These are phyloP conservation scores for Teleogryllus oceanicus DNA, from an alignment of 2,888 invertebrate genomes.

Conservation along the genomic window DNA sequence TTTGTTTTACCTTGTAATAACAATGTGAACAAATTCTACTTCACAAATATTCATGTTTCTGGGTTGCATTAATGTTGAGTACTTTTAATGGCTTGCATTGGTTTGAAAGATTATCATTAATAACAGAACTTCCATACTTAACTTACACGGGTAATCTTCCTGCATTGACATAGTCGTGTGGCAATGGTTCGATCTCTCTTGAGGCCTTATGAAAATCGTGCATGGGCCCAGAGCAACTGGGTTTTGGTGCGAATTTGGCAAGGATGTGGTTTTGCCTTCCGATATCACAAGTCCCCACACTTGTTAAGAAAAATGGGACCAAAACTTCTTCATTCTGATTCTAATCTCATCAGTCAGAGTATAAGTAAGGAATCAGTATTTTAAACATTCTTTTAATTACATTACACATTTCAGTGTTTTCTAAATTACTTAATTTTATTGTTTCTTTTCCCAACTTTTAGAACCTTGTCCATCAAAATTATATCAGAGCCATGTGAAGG, in stretches of 20 bases:
- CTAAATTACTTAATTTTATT: constrained; percentile 11
- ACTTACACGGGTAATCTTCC: no score
- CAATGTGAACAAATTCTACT: neutral
- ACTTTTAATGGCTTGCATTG: no score
- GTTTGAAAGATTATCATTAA: no score
- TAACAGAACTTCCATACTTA: no score
- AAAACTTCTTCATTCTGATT: constrained; percentile 50
- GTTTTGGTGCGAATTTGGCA: constrained; percentile 79
- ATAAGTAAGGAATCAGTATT: constrained; percentile 43
- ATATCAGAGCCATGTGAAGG: constrained; percentile 62
- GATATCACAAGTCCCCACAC: constrained; percentile 57
- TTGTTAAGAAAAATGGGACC: constrained; percentile 48
- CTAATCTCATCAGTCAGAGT: constrained; percentile 45
- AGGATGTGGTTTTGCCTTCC: constrained; percentile 76
- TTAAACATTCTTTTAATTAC: constrained; percentile 12
- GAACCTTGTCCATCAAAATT: constrained; percentile 67
- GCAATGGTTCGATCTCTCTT: constrained; percentile 66
- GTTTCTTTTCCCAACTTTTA: constrained; percentile 43
- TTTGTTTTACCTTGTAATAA: no score
- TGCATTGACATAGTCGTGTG: constrained; percentile 51
- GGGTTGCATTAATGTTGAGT: no score
- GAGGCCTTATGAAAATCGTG: constrained; percentile 75
- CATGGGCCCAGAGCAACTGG: constrained; percentile 84
- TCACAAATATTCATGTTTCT: neutral
- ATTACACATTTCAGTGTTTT: neutral